These are phyloP conservation scores for Allobates femoralis DNA, from an alignment of 2,797 vertebrate species.

Conservation along the genomic window DNA sequence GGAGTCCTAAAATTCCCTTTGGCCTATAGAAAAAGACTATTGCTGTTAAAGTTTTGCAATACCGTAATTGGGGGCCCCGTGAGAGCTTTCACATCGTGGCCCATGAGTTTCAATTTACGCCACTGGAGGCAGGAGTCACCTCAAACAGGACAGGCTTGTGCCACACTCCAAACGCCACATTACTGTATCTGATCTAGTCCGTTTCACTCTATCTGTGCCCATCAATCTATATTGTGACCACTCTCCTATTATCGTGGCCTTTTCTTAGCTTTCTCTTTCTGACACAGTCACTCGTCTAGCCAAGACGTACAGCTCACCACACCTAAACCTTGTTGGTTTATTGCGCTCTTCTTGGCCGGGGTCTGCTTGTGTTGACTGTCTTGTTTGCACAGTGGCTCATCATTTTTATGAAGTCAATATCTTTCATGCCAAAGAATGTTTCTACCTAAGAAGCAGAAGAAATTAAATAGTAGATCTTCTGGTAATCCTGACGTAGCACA, in stretches of 20 bases:
- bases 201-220: not conserved
- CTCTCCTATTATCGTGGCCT: not conserved
- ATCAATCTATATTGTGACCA: not conserved
- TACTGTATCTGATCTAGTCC: too few relatives aligned
- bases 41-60: too few relatives aligned
- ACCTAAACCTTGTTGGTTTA: not conserved
- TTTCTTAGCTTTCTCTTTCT: not conserved
- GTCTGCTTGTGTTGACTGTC: not conserved
- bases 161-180: too few relatives aligned
- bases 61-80: too few relatives aligned
- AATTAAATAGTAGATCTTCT: not conserved
- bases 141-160: too few relatives aligned
- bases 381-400: constrained; percentile 12
- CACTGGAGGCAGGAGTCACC: too few relatives aligned
- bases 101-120: too few relatives aligned
- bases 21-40: too few relatives aligned
- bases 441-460: not conserved
- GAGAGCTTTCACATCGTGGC: too few relatives aligned
- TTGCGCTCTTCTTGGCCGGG: not conserved
- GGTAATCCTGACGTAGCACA: not conserved
- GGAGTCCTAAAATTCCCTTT: too few relatives aligned
- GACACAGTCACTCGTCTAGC: not conserved
- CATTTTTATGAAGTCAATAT: constrained; percentile 1
- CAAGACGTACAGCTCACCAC: not conserved
- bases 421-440: not conserved